Conservation (phyloP, 1,140 invertebrate genomes). For the Orius laevigatus region DNA sequence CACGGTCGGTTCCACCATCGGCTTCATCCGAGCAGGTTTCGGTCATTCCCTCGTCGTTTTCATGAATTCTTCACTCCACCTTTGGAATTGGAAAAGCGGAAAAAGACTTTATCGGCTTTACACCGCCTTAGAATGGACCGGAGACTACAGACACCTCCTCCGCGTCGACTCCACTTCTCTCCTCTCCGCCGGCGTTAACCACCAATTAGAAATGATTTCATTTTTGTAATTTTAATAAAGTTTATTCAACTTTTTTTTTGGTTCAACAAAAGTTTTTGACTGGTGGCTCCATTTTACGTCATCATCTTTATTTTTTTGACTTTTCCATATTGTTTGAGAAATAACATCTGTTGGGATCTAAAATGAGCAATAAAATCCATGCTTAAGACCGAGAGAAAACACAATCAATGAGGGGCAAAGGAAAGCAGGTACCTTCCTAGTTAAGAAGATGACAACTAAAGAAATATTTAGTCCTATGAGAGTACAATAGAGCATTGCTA, state of each 20-base stretch:
- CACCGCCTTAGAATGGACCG: not conserved
- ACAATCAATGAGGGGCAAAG: too few species aligned
- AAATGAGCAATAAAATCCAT: too few species aligned
- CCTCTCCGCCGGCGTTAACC: not conserved
- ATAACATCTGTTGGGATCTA: too few species aligned
- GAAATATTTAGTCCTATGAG: too few species aligned
- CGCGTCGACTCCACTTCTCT: not conserved
- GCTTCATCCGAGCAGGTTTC: not conserved
- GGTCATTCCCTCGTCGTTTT: not conserved
- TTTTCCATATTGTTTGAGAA: conserved; percentile 1
- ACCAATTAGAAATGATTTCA: conserved; percentile 3
- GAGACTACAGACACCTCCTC: not conserved
- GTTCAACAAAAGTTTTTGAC: not conserved
- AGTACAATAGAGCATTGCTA: too few species aligned
- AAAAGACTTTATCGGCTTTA: not conserved
- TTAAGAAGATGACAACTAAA: too few species aligned
- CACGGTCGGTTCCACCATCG: not conserved
- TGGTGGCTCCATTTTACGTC: not conserved
- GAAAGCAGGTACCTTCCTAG: too few species aligned
- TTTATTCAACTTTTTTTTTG: not conserved
- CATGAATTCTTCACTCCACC: not conserved
- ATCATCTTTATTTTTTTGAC: not conserved
- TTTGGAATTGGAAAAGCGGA: conserved; percentile 1
- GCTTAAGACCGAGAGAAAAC: too few species aligned
- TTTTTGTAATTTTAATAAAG: not conserved